phyloP scores from a whole-genome alignment of 2,888 invertebrate genomes.

The Lomographa bimaculata region DNA sequence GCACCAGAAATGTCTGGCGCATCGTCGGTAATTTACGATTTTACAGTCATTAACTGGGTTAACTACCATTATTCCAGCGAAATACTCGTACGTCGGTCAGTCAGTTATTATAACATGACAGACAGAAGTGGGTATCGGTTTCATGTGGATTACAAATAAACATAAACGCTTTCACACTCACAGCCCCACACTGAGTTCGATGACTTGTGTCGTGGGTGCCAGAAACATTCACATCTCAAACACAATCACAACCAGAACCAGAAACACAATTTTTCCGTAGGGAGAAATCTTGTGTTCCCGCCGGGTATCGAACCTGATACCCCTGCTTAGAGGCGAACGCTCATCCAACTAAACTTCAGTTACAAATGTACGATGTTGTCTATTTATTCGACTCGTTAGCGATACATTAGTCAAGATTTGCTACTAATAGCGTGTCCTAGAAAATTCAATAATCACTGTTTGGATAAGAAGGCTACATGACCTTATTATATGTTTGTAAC shows the following conservation, averaged over 20 bases:
- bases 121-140: constrained; percentile 13
- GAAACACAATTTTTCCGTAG: too few relatives aligned
- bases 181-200: too few relatives aligned
- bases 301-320: too few relatives aligned
- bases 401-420: constrained; percentile 22
- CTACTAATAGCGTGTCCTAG: constrained; percentile 33
- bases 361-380: too few relatives aligned
- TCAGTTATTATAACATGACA: constrained; percentile 8
- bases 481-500: constrained; percentile 50
- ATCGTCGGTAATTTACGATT: constrained; percentile 15
- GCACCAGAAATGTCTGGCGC: constrained; percentile 3
- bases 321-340: too few relatives aligned
- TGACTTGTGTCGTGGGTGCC: too few relatives aligned
- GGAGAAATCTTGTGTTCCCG: too few relatives aligned
- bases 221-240: too few relatives aligned
- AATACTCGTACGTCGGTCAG: constrained; percentile 6
- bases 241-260: too few relatives aligned
- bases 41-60: constrained; percentile 14
- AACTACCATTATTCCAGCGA: constrained; percentile 10
- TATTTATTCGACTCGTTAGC: constrained; percentile 11
- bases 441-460: constrained; percentile 27
- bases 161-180: too few relatives aligned
- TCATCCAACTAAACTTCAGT: too few relatives aligned
- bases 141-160: constrained; percentile 9
- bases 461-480: constrained; percentile 42